phyloP scores from a whole-genome alignment of 2,797 vertebrate genomes.

The Coluber constrictor region DNA sequence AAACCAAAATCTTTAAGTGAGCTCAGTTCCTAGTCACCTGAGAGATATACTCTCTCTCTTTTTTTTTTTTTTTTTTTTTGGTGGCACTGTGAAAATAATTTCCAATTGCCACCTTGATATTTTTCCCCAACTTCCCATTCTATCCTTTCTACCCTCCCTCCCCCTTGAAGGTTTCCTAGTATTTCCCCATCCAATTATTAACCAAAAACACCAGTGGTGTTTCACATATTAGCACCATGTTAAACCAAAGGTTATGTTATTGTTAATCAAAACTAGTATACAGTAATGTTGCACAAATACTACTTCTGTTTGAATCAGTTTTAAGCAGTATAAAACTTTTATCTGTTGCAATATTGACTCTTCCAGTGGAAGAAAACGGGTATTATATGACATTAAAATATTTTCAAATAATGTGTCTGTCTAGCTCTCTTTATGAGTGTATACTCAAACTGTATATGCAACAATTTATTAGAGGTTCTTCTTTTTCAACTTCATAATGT shows the following conservation, averaged over 20 bases:
- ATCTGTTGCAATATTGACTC: constrained; percentile 32
- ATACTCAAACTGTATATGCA: not conserved
- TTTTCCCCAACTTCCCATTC: not conserved
- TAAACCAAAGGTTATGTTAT: not conserved
- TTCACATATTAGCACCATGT: not conserved
- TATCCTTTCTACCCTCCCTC: not conserved
- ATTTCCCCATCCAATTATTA: not conserved
- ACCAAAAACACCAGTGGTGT: not conserved
- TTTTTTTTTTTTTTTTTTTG: not conserved
- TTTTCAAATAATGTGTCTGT: not conserved
- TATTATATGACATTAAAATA: constrained; percentile 20
- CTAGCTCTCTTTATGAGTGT: not conserved
- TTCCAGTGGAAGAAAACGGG: constrained; percentile 55
- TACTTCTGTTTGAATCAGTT: constrained; percentile 39
- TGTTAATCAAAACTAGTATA: constrained; percentile 19
- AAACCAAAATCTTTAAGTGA: not conserved
- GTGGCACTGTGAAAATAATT: not conserved
- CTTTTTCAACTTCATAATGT: not conserved
- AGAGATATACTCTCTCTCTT: not conserved
- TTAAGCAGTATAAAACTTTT: constrained; percentile 29
- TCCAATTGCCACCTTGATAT: not conserved
- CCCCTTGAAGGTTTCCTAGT: not conserved
- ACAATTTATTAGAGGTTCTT: constrained; percentile 3
- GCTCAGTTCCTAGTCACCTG: not conserved
- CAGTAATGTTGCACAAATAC: constrained; percentile 40